phyloP scores from a whole-genome alignment of 2,888 invertebrate genomes.

The Hesperia comma region DNA sequence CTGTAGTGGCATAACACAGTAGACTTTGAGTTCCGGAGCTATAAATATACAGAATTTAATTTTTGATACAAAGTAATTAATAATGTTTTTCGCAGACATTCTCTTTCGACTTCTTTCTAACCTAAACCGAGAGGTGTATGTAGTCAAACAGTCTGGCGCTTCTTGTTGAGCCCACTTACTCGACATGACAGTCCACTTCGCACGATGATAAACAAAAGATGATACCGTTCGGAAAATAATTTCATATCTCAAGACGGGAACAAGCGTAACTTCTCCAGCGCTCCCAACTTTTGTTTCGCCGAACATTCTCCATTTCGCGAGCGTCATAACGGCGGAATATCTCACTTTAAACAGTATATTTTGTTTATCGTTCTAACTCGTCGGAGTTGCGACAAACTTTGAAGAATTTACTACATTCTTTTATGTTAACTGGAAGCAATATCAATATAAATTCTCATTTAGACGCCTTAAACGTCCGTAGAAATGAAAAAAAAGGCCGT shows the following conservation, averaged over 20 bases:
- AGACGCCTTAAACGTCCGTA: slow-evolving; percentile 59
- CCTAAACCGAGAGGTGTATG: too few species aligned
- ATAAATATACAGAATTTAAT: too few species aligned
- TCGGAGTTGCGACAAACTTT: slow-evolving; percentile 29
- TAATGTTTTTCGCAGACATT: too few species aligned
- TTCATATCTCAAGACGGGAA: neutral
- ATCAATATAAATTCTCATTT: slow-evolving; percentile 64
- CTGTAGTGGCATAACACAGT: too few species aligned
- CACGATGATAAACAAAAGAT: neutral
- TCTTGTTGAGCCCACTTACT: neutral
- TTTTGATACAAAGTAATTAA: too few species aligned
- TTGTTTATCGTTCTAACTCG: slow-evolving; percentile 39
- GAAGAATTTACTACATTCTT: slow-evolving; percentile 34
- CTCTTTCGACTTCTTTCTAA: too few species aligned
- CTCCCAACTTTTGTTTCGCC: slow-evolving; percentile 18
- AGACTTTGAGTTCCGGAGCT: too few species aligned
- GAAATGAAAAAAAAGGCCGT: slow-evolving; percentile 76
- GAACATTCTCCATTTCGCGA: slow-evolving; percentile 20
- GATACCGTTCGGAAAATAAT: slow-evolving; percentile 6
- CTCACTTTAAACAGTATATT: slow-evolving; percentile 37
- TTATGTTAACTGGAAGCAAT: slow-evolving; percentile 53
- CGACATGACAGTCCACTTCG: neutral
- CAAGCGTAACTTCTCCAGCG: slow-evolving; percentile 16
- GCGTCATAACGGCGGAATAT: slow-evolving; percentile 35
- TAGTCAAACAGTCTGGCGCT: too few species aligned